Conservation (phyloP, 2,113 vertebrate genomes). For the Gadus macrocephalus region DNA sequence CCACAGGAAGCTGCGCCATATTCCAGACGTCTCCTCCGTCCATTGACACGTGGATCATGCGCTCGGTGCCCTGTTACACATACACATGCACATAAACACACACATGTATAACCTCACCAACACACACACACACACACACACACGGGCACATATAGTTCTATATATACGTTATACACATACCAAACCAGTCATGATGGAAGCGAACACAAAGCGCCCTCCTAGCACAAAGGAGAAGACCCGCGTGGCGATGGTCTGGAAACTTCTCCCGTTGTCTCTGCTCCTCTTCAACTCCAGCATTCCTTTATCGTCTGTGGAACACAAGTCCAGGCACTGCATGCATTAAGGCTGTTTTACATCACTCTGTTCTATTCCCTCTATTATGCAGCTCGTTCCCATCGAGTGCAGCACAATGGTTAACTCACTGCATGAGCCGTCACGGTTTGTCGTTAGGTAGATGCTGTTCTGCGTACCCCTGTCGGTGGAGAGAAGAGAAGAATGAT, state of each 20-base stretch:
- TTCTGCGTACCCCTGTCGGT: conserved; percentile 73
- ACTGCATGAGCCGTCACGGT: conserved; percentile 84
- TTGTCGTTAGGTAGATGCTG: conserved; percentile 81
- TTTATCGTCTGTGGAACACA: conserved; percentile 72
- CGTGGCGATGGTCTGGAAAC: conserved; percentile 78
- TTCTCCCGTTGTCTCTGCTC: conserved; percentile 79
- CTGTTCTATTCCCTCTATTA: background rate
- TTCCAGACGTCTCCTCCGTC: conserved; percentile 87
- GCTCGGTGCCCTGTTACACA: conserved; percentile 44
- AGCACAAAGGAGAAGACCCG: conserved; percentile 89
- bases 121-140: background rate
- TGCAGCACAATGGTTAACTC: conserved; percentile 59
- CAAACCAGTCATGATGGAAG: conserved; percentile 88
- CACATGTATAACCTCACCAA: background rate
- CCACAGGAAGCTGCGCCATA: conserved; percentile 89
- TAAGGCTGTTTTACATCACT: background rate
- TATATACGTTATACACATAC: conserved; percentile 48
- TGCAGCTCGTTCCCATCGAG: background rate
- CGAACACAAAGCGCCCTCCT: conserved; percentile 86
- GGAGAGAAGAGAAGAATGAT: conserved; percentile 35
- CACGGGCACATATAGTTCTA: background rate
- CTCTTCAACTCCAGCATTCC: conserved; percentile 80
- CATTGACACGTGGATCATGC: conserved; percentile 86
- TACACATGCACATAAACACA: background rate
- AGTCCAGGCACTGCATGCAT: background rate